phyloP scores from a whole-genome alignment of 1,140 invertebrate genomes.

The Drosophila oshimai region DNA sequence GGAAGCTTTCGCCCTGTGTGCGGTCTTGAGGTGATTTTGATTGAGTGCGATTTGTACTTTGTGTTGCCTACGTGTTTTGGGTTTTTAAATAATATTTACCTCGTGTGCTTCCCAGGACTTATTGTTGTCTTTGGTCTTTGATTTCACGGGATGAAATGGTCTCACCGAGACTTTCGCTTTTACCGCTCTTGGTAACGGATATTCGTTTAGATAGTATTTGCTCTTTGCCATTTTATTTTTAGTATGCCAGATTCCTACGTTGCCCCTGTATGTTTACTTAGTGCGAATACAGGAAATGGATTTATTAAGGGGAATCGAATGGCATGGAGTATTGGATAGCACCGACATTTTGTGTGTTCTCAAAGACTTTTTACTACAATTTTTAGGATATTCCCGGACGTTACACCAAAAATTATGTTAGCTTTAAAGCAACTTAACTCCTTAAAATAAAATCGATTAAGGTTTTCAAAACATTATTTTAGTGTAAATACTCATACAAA shows the following conservation, averaged over 20 bases:
- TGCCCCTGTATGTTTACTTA: constrained; percentile 18
- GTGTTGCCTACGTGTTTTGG: constrained; percentile 72
- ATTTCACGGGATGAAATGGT: constrained; percentile 34
- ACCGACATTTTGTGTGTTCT: not conserved
- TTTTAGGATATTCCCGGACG: too few species aligned
- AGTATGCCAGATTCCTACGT: constrained; percentile 15
- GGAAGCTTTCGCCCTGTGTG: constrained; percentile 47
- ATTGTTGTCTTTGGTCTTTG: constrained; percentile 51
- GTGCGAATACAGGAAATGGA: constrained; percentile 18
- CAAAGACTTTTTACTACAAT: too few species aligned
- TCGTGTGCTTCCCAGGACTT: constrained; percentile 53
- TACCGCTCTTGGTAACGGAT: constrained; percentile 48
- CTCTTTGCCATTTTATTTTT: constrained; percentile 54
- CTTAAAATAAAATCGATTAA: too few species aligned
- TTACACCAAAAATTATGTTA: too few species aligned
- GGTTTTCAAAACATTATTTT: too few species aligned
- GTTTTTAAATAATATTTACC: constrained; percentile 78
- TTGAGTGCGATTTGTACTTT: constrained; percentile 79
- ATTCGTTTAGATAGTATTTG: constrained; percentile 64
- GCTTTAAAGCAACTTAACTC: too few species aligned
- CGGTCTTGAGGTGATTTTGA: constrained; percentile 72
- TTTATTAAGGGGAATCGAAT: constrained; percentile 12
- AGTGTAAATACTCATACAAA: too few species aligned
- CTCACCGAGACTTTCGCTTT: constrained; percentile 50
- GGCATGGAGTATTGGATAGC: not conserved